A percentile compares a stretch with the other conserved stretches of the same genome.
phyloP scores from a whole-genome alignment of 2,113 vertebrate species.

The Sapajus apella region DNA sequence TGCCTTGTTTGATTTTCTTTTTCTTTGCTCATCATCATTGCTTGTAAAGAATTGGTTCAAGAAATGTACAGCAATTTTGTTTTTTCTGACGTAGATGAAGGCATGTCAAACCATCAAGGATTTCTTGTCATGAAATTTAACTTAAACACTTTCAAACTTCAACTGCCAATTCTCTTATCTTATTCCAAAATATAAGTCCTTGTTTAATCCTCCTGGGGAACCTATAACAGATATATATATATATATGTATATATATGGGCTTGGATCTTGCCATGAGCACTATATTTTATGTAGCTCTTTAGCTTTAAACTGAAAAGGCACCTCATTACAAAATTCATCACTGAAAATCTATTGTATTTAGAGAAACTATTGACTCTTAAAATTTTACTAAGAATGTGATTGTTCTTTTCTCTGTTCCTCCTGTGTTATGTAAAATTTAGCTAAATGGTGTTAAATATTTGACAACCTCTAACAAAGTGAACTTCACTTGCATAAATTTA shows the following conservation, averaged over 20 bases:
- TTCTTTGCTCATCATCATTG: not conserved
- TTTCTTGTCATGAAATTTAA: slow-evolving; percentile 30
- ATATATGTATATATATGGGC: not conserved
- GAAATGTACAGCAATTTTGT: not conserved
- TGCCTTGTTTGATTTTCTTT: not conserved
- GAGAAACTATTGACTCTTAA: not conserved
- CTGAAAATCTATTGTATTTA: not conserved
- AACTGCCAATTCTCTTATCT: slow-evolving; percentile 4
- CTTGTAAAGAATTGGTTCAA: not conserved
- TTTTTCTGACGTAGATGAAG: slow-evolving; percentile 36
- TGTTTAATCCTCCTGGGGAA: not conserved
- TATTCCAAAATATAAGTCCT: slow-evolving; percentile 21
- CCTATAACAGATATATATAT: not conserved
- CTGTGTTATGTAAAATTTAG: slow-evolving; percentile 41
- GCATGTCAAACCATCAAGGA: not conserved
- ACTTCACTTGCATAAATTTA: not conserved
- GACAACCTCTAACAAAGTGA: slow-evolving; percentile 7
- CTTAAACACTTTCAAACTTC: not conserved
- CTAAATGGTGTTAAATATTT: slow-evolving; percentile 54
- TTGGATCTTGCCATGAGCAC: not conserved
- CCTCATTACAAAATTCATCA: not conserved
- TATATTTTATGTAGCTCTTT: slow-evolving; percentile 30
- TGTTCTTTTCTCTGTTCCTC: slow-evolving; percentile 21
- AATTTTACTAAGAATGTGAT: slow-evolving; percentile 39
- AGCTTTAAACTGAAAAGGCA: not conserved